Evolutionary conservation across 1,140 invertebrate species (phyloP).

Genomic region (Aphelenchoides avenae): DNA sequence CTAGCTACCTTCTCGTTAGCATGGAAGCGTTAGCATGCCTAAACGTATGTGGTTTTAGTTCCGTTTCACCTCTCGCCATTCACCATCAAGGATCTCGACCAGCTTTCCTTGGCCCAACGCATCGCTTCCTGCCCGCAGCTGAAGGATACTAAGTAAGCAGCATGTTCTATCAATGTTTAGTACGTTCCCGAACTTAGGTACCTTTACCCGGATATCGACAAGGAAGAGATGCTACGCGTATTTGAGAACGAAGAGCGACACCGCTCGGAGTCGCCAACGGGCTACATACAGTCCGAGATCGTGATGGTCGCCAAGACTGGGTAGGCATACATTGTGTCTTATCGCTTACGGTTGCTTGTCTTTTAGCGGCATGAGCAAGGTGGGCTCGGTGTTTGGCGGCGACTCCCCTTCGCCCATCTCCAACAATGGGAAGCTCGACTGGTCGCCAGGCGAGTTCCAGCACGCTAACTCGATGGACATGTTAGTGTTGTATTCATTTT

Average conservation of each 20-base stretch:
- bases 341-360: conserved; percentile 1
- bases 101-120: conserved; percentile 54
- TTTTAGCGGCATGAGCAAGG: conserved; percentile 30
- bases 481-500: conserved; percentile 34
- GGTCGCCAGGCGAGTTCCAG: conserved; percentile 55
- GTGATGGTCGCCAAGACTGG: conserved; percentile 59
- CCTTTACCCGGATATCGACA: conserved; percentile 56
- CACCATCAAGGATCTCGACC: conserved; percentile 58
- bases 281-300: conserved; percentile 58
- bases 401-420: conserved; percentile 55
- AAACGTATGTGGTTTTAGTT: conserved; percentile 32
- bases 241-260: conserved; percentile 54
- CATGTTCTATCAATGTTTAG: conserved; percentile 15
- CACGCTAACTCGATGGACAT: conserved; percentile 52
- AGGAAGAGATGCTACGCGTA: conserved; percentile 55
- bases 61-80: conserved; percentile 58
- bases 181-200: conserved; percentile 30
- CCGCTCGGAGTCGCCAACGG: conserved; percentile 48
- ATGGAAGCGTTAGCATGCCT: neutral
- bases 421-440: conserved; percentile 52
- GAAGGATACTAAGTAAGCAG: conserved; percentile 48
- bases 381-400: conserved; percentile 45
- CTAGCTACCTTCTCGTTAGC: neutral
- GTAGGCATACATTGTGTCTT: conserved; percentile 18
- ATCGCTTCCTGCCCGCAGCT: conserved; percentile 57